Percentiles rank a stretch among this genome's conserved stretches.
Conservation (phyloP, 2,113 vertebrate species). For the Caretta caretta region DNA sequence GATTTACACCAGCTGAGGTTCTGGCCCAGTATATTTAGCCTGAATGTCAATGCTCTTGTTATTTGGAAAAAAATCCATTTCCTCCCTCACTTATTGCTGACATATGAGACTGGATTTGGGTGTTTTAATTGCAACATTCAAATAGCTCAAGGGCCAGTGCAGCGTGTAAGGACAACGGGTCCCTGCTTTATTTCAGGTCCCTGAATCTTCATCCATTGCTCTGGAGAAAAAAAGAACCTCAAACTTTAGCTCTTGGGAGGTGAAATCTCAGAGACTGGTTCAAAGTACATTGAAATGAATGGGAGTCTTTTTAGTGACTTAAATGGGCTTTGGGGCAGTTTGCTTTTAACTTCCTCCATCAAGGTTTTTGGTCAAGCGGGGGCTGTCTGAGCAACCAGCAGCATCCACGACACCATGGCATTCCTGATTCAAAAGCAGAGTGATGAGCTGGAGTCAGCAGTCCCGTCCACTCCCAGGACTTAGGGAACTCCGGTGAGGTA, state of each 20-base stretch:
- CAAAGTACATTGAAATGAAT: not conserved
- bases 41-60: not conserved
- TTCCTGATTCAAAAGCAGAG: not conserved
- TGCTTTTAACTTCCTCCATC: not conserved
- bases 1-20: not conserved
- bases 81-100: not conserved
- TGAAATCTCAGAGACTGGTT: not conserved
- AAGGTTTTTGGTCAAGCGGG: not conserved
- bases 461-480: not conserved
- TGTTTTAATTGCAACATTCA: not conserved
- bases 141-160: not conserved
- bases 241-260: not conserved
- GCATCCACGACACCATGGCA: not conserved
- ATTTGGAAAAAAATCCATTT: not conserved
- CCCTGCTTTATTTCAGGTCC: not conserved
- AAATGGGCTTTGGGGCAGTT: not conserved
- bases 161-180: not conserved
- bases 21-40: not conserved
- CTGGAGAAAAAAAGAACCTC: not conserved
- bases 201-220: not conserved
- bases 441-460: not conserved
- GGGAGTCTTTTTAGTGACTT: not conserved
- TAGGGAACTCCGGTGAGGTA: not conserved
- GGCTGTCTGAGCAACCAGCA: not conserved
- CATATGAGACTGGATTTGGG: not conserved